Percentiles rank a stretch among this genome's conserved stretches.
These are phyloP conservation scores for Drosophila nigricruria DNA, from an alignment of 2,888 invertebrate species.

Conservation along the genomic window DNA sequence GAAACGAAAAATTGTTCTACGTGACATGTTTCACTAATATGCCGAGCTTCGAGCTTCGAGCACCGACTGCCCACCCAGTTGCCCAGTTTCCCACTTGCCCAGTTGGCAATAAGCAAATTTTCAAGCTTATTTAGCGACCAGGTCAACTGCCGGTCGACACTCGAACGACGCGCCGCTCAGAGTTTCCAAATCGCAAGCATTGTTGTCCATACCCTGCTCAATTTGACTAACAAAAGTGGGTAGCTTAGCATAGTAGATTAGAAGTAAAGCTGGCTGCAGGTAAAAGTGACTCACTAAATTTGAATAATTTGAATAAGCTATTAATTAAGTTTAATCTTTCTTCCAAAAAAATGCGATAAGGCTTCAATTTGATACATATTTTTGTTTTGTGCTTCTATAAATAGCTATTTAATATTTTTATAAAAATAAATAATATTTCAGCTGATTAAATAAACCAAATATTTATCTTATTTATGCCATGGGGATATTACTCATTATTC, in stretches of 20 bases:
- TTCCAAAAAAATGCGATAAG: background rate
- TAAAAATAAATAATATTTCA: too few species aligned
- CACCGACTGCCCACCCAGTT: conserved; percentile 9
- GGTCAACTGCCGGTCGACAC: conserved; percentile 50
- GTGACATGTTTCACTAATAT: conserved; percentile 68
- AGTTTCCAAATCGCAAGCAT: conserved; percentile 13
- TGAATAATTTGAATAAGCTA: background rate
- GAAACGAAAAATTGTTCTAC: conserved; percentile 73
- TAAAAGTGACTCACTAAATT: background rate
- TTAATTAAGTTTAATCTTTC: background rate
- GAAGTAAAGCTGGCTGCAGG: too few species aligned
- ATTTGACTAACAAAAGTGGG: background rate
- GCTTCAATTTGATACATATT: background rate
- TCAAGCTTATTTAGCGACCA: conserved; percentile 51
- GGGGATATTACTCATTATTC: too few species aligned
- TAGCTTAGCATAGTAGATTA: background rate
- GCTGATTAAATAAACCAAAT: too few species aligned
- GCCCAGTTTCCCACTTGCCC: conserved; percentile 28
- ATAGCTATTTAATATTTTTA: too few species aligned
- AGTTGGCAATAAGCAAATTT: conserved; percentile 59
- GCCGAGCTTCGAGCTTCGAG: background rate
- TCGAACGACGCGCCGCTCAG: conserved; percentile 12
- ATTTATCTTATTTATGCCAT: too few species aligned
- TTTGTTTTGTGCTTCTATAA: background rate
- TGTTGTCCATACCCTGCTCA: conserved; percentile 24